phyloP scores from a whole-genome alignment of 2,113 vertebrate species.

The Aptenodytes forsteri region DNA sequence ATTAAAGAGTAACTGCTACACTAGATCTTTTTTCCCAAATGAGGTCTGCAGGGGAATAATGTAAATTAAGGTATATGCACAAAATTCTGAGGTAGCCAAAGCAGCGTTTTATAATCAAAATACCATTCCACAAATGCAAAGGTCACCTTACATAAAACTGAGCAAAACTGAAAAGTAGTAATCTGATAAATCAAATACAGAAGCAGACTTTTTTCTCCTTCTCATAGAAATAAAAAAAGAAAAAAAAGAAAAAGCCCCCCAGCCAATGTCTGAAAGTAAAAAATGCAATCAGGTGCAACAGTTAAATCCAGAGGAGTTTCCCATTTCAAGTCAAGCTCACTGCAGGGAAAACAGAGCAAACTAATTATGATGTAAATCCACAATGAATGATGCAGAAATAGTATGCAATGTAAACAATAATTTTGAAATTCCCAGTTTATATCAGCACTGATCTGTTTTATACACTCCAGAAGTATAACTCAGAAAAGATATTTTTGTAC shows the following conservation, averaged over 20 bases:
- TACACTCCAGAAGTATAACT: slow-evolving; percentile 41
- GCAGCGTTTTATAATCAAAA: slow-evolving; percentile 42
- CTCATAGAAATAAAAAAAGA: not conserved
- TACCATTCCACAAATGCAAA: slow-evolving; percentile 41
- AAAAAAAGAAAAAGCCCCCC: not conserved
- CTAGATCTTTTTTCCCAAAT: not conserved
- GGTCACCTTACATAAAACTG: slow-evolving; percentile 43
- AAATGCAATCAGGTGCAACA: slow-evolving; percentile 50
- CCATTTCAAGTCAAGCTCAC: slow-evolving; percentile 44
- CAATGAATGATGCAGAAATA: slow-evolving; percentile 60
- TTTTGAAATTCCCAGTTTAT: slow-evolving; percentile 57
- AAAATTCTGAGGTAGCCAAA: slow-evolving; percentile 20
- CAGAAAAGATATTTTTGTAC: slow-evolving; percentile 54
- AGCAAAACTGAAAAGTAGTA: not conserved
- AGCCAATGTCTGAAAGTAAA: not conserved
- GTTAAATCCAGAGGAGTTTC: slow-evolving; percentile 57
- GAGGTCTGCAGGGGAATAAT: slow-evolving; percentile 34
- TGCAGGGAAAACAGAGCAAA: slow-evolving; percentile 42
- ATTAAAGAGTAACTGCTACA: slow-evolving; percentile 11
- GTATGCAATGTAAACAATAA: slow-evolving; percentile 54
- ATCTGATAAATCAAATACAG: slow-evolving; percentile 38
- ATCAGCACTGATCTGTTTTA: slow-evolving; percentile 44
- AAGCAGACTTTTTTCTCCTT: not conserved
- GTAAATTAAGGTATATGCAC: slow-evolving; percentile 17
- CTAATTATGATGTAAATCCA: slow-evolving; percentile 60